Percentiles rank a stretch among this genome's conserved stretches.
These are phyloP conservation scores for Subanguina moxae DNA, from an alignment of 1,140 invertebrate species.

Conservation along the genomic window DNA sequence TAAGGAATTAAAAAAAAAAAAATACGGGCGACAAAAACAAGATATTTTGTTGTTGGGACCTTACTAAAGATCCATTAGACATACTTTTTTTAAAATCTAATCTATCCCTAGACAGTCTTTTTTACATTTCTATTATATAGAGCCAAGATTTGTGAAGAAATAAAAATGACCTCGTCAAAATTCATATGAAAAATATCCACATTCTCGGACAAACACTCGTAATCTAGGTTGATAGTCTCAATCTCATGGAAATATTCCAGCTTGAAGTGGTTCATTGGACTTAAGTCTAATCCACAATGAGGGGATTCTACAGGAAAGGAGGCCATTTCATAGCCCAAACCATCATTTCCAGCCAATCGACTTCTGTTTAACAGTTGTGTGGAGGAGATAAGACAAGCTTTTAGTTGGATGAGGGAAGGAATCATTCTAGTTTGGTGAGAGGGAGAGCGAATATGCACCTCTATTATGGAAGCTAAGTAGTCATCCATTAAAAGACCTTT, in stretches of 20 bases:
- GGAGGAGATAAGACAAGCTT: slow-evolving; percentile 22
- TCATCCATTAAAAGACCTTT: slow-evolving; percentile 23
- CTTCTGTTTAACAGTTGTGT: slow-evolving; percentile 15
- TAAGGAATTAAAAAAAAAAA: too few relatives aligned
- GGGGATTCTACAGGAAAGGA: neutral
- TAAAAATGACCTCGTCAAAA: slow-evolving; percentile 9
- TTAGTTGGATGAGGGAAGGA: slow-evolving; percentile 10
- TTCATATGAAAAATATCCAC: slow-evolving; percentile 24
- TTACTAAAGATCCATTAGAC: too few relatives aligned
- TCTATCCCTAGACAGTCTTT: too few relatives aligned
- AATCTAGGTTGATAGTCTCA: slow-evolving; percentile 19
- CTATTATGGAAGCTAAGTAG: slow-evolving; percentile 29
- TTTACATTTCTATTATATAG: too few relatives aligned
- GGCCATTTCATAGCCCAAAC: neutral
- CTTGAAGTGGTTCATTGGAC: slow-evolving; percentile 18
- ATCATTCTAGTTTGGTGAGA: slow-evolving; percentile 5
- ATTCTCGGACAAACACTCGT: slow-evolving; percentile 18
- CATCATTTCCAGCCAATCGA: neutral
- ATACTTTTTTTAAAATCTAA: too few relatives aligned
- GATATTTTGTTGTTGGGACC: too few relatives aligned
- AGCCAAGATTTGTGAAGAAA: neutral
- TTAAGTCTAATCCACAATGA: slow-evolving; percentile 26
- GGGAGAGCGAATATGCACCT: slow-evolving; percentile 17
- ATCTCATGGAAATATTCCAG: slow-evolving; percentile 28
- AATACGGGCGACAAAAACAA: too few relatives aligned